phyloP scores from a whole-genome alignment of 2,888 invertebrate species.

The Nephrotoma guestfalica region DNA sequence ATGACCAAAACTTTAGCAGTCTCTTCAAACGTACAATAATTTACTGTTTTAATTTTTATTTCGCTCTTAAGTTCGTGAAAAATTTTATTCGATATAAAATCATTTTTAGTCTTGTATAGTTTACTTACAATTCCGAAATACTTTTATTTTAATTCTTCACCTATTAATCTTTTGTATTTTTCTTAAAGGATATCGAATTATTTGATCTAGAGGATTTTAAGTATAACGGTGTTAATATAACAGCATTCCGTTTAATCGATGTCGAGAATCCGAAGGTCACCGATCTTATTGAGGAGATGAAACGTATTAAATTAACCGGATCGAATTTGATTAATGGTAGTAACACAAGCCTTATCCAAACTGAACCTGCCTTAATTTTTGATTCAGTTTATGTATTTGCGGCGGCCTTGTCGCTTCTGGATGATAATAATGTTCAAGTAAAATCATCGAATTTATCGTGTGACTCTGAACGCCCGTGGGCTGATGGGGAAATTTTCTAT shows the following conservation, averaged over 20 bases:
- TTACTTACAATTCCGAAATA: not conserved
- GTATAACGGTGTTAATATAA: constrained; percentile 89
- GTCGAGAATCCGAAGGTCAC: constrained; percentile 59
- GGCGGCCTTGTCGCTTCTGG: constrained; percentile 57
- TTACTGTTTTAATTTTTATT: too few species aligned
- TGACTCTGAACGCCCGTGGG: constrained; percentile 63
- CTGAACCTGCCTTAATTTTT: constrained; percentile 72
- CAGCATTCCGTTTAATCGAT: constrained; percentile 82
- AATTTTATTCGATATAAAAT: too few species aligned
- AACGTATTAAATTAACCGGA: constrained; percentile 74
- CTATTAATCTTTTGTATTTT: not conserved
- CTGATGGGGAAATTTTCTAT: constrained; percentile 58
- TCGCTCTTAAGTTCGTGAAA: too few species aligned
- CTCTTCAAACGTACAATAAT: too few species aligned
- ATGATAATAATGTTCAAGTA: constrained; percentile 46
- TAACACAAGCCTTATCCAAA: constrained; percentile 44
- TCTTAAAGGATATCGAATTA: constrained; percentile 66
- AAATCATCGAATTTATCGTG: constrained; percentile 66
- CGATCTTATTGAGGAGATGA: constrained; percentile 69
- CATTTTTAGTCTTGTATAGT: too few species aligned
- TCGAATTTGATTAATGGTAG: constrained; percentile 56
- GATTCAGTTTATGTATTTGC: constrained; percentile 76
- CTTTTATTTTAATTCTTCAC: not conserved
- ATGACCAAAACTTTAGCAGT: too few species aligned
- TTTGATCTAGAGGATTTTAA: constrained; percentile 83